These are phyloP conservation scores for Drosophila lacteicornis DNA, from an alignment of 1,140 invertebrate species.

Conservation along the genomic window DNA sequence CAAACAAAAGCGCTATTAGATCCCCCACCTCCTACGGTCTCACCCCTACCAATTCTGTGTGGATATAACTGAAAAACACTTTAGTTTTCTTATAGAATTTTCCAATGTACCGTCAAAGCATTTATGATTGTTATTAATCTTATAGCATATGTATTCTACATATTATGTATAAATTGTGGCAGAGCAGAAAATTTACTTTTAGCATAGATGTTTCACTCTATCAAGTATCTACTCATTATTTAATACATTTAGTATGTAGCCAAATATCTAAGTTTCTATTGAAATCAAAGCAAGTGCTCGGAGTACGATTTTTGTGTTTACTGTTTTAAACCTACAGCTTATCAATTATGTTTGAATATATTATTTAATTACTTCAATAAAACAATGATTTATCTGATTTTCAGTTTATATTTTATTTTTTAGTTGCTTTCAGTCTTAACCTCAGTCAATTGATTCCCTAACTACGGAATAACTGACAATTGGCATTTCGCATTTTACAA, in stretches of 20 bases:
- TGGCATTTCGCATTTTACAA: slow-evolving; percentile 47
- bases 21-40: slow-evolving; percentile 2
- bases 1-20: slow-evolving; percentile 9
- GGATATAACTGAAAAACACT: slow-evolving; percentile 48
- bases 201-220: slow-evolving; percentile 50
- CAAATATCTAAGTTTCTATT: slow-evolving; percentile 40
- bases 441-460: not conserved
- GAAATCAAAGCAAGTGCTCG: slow-evolving; percentile 48
- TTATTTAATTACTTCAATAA: slow-evolving; percentile 75
- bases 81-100: slow-evolving; percentile 74
- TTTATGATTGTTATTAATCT: slow-evolving; percentile 80
- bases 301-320: slow-evolving; percentile 72
- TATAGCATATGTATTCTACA: slow-evolving; percentile 65
- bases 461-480: slow-evolving; percentile 30
- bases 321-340: slow-evolving; percentile 57
- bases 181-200: slow-evolving; percentile 34
- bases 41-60: slow-evolving; percentile 32
- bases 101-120: slow-evolving; percentile 83
- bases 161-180: slow-evolving; percentile 23
- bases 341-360: slow-evolving; percentile 68
- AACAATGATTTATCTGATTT: slow-evolving; percentile 45
- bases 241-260: slow-evolving; percentile 56
- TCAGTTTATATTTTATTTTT: slow-evolving; percentile 4
- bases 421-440: slow-evolving; percentile 5
- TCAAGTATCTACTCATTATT: slow-evolving; percentile 66